Evolutionary conservation across 2,113 vertebrate genomes (phyloP).

Genomic region (Myiozetetes cayanensis): DNA sequence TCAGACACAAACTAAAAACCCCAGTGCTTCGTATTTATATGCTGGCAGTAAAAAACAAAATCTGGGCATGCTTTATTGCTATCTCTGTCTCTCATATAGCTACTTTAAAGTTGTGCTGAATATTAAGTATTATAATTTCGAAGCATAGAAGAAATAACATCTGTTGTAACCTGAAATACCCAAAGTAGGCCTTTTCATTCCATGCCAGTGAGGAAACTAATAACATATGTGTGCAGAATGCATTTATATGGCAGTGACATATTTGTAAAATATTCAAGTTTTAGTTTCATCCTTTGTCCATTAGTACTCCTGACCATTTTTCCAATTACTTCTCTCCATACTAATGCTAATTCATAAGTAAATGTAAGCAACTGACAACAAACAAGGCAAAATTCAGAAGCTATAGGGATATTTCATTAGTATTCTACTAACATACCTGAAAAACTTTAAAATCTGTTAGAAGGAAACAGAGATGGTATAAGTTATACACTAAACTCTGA

Average conservation of each 20-base stretch:
- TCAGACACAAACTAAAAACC: neutral
- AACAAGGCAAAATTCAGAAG: neutral
- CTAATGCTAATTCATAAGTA: neutral
- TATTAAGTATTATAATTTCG: constrained; percentile 15
- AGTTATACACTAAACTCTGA: neutral
- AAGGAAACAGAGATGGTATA: neutral
- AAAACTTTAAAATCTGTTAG: neutral
- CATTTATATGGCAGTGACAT: neutral
- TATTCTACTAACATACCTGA: neutral
- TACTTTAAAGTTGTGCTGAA: neutral
- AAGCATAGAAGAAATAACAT: constrained; percentile 24
- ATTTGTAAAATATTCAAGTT: neutral
- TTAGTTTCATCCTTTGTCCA: neutral
- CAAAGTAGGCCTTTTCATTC: constrained; percentile 35
- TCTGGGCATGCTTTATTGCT: neutral
- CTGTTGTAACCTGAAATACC: constrained; percentile 39
- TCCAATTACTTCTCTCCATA: neutral
- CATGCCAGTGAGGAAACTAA: constrained; percentile 23
- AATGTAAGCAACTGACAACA: neutral
- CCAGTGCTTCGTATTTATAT: neutral
- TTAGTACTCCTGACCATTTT: neutral
- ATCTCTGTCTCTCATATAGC: neutral
- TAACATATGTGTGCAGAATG: neutral
- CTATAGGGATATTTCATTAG: neutral
- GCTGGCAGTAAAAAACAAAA: neutral